Base-by-base conservation (phyloP, 2,113 vertebrate genomes). In the Bungarus multicinctus region DNA sequence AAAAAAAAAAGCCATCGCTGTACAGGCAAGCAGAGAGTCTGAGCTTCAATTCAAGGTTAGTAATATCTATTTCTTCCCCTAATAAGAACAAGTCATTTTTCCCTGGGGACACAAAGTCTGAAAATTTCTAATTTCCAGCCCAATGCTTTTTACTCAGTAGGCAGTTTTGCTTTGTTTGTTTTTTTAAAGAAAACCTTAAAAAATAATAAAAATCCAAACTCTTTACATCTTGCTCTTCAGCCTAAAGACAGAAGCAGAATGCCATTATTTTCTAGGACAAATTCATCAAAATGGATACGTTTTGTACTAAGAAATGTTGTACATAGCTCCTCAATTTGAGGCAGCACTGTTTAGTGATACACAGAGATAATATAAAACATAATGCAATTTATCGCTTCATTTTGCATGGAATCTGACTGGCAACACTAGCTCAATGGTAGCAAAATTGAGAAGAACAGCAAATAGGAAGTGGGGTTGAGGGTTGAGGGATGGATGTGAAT, bases 351-450 rank as follows among this genome's bases (percentile, higher is more conserved):
- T 94, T 96, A 96, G 93, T 34, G 57, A 94, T 94, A 94, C 90
- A 94, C 91, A 96, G 94, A 95, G 95, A 96, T 96, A 96, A 97
- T 96, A 95, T 89, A 96, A 97, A 96, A 96, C 96, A 96, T 96
- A 97, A 96, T 95, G 90, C 60, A 95, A 97, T 94, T 95, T 96
- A 95, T 60, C 39, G 93, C 91, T 95, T 92, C 93, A 94, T 95
- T 97, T 95, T 90, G 95, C 94, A 94, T 96, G 93, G 97, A 96
- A 95, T 93, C 94, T 95, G 94, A 96, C 54, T 92, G 94, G 93
- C 94, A 94, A 96, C 89, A 94, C 23, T 60, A 27, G 88, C 60
- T 96, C 96, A 50, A 94, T 47, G 91, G 87, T 47, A 90, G 2
- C 89, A 60, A 53, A 92, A 39, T 89, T 94, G 25, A 90, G 58